Evolutionary conservation across 2,888 invertebrate genomes (phyloP), one percentile per base, ranked within the genome.

Genomic region (Tenthredo distinguenda): DNA sequence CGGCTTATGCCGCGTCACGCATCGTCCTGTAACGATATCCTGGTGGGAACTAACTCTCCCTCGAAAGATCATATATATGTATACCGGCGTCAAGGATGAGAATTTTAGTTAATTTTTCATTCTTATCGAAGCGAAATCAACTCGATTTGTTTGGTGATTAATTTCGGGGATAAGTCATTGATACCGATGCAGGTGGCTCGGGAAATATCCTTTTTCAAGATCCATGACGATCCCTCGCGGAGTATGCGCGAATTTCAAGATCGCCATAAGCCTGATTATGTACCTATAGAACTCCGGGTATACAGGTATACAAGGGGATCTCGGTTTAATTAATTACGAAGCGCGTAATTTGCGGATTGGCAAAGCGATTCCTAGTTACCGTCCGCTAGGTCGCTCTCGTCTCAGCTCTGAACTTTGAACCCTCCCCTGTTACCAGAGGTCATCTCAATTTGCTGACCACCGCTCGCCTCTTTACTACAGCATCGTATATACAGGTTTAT

Each of bases 381-480:
- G 50, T 34, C 10, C 31, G 77, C 34, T 15, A 55, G 21, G 40
- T 74, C 72, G 12, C 21, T 74, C 40, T 74, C 72, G 72, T 74
- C 72, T 74, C 72, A 74, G 43, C 5, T 12, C 43, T 55, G 50
- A 81, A 58, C 58, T 62, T 58, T 81, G 81, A 47, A 47, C 26
- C 50, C 26, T 9, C 9, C 47, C 26, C 47, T 12, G 43, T 47
- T 68, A 68, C 12, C 68, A n/a, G 21, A 82, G 68, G 82, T 82
- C 65, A 65, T 65, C 71, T 71, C 83, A 68, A 68, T 83, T 83
- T 68, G n/a, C 83, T 40, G 71, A 50, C 21, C 83, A 34, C 18
- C 34, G 37, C 31, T 12, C 31, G 15, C 18, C 68, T 68, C 68
- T 68, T 34, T 18, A 7, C 55, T 55, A n/a, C 18, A 55, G n/a